Conservation (phyloP, 2,888 invertebrate genomes). For the Leptura quadrifasciata region DNA sequence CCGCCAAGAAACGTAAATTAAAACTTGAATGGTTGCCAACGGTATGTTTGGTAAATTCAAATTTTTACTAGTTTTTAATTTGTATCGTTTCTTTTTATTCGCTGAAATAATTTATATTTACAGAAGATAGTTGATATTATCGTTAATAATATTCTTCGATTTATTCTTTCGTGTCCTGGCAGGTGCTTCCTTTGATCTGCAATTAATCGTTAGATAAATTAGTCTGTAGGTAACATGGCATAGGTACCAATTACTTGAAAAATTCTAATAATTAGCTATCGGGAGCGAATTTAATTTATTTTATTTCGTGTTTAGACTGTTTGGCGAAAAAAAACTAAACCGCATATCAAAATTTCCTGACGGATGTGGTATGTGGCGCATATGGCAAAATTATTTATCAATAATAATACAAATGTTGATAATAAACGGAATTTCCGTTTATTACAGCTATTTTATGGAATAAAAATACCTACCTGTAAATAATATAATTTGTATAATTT, state of each 20-base stretch:
- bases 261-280: too few species aligned
- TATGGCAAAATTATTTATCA: background rate
- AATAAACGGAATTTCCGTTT: background rate
- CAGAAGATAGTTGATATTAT: background rate
- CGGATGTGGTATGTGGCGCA: background rate
- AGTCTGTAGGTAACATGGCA: too few species aligned
- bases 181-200: too few species aligned
- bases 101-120: background rate
- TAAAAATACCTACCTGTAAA: background rate
- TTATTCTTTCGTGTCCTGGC: too few species aligned
- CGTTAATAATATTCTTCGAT: too few species aligned
- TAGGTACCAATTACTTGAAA: too few species aligned
- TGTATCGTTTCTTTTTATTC: background rate
- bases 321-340: too few species aligned
- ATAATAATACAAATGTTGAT: background rate
- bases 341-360: background rate
- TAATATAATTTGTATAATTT: background rate
- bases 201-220: too few species aligned
- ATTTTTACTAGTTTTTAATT: slow-evolving; percentile 18
- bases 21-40: slow-evolving; percentile 43
- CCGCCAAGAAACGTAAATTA: slow-evolving; percentile 51
- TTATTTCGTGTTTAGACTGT: too few species aligned
- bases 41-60: slow-evolving; percentile 29
- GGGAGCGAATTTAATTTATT: too few species aligned
- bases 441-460: background rate